These are phyloP conservation scores for Acropternis orthonyx DNA, from an alignment of 2,797 vertebrate species.

Conservation along the genomic window DNA sequence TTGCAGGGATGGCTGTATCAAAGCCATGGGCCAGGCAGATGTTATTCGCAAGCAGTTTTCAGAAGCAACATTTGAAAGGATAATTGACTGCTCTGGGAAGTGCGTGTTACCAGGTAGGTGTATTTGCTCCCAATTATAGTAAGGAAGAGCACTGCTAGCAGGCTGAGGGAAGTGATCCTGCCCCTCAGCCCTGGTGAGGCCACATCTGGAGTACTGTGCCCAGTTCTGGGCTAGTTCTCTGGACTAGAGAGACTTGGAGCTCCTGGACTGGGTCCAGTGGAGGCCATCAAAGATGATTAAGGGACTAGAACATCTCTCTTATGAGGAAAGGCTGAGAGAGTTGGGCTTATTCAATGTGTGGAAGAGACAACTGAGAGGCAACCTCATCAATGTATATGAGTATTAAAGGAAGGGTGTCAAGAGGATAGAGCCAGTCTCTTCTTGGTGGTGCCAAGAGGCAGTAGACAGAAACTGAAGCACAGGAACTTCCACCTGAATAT, in stretches of 20 bases:
- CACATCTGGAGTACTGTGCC: neutral
- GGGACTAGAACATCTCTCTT: neutral
- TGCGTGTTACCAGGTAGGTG: slow-evolving; percentile 88
- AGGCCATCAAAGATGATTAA: neutral
- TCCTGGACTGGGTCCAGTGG: neutral
- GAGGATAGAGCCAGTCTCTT: neutral
- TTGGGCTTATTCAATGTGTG: neutral
- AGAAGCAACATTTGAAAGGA: slow-evolving; percentile 81
- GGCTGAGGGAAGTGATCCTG: neutral
- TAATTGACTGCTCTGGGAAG: slow-evolving; percentile 90
- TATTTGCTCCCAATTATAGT: neutral
- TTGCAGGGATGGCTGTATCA: slow-evolving; percentile 87
- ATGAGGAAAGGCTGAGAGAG: neutral
- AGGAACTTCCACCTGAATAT: neutral
- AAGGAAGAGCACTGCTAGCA: neutral
- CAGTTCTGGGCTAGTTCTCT: neutral
- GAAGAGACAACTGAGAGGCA: neutral
- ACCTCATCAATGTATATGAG: neutral
- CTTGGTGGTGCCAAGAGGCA: neutral
- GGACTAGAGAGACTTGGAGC: neutral
- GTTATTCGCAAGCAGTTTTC: slow-evolving; percentile 79
- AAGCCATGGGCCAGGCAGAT: slow-evolving; percentile 85
- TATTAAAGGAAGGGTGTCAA: neutral
- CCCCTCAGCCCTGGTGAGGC: neutral
- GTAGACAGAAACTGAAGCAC: neutral